Base-by-base conservation (phyloP, 2,797 vertebrate genomes). In the Phrynocephalus forsythii region DNA sequence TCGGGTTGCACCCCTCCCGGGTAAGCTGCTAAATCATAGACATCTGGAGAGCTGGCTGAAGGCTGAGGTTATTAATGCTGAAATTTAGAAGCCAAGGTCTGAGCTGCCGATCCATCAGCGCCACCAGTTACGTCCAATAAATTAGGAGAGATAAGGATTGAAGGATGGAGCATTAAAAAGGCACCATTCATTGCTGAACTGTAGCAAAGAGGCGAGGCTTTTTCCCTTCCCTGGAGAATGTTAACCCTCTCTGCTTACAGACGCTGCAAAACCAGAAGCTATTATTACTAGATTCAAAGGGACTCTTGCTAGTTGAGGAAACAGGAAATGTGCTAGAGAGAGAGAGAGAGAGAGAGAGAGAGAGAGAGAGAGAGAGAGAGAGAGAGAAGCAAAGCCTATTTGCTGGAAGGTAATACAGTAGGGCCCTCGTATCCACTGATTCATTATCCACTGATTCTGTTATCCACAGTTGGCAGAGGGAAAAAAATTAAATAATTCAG, bases 31-130 rank as follows among this genome's bases (percentile, higher is more conserved):
- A 96, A 96, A 96, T 94, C 95, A 94, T 95, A 97, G 96, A 94
- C 95, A 94, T 97, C 96, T 96, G 96, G 96, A 96, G 95, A 96
- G 94, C 94, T 94, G 92, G 94, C 94, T 91, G 90, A 79, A 95
- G 92, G 87, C 89, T 93, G 95, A 96, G 95, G 95, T 97, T 97
- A 98, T 98, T 98, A 97, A 98, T 97, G 96, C 96, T 89, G 94
- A 96, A 96, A 97, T 96, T 97, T 96, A 97, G 97, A 97, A 97
- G 96, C 97, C 96, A 97, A 97, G 97, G 97, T 97, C 97, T 96
- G 90, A 96, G 97, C 97, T 96, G 96, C 95, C 95, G 97, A 97
- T 97, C 94, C 91, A 95, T 96, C 96, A 96, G 96, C 78, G 87
- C 95, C 95, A 95, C 84, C 95, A 96, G 97, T 96, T 96, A 92